Conservation (phyloP, 2,113 vertebrate species). For the Takifugu bimaculatus region DNA sequence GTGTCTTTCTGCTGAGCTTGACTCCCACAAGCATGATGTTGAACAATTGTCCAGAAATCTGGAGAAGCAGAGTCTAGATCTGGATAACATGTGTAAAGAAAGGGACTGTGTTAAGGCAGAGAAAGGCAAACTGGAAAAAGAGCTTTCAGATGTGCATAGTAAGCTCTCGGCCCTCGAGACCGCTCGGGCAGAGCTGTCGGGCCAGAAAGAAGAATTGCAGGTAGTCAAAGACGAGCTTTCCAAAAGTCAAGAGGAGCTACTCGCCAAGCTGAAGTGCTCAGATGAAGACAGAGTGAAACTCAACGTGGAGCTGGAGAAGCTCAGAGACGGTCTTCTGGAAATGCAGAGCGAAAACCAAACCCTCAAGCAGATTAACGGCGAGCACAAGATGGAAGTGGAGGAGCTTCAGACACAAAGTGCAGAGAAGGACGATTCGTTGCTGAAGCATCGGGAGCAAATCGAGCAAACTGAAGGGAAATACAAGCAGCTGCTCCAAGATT, state of each 20-base stretch:
- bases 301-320: slow-evolving; percentile 60
- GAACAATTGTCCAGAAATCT: slow-evolving; percentile 85
- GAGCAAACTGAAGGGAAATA: slow-evolving; percentile 62
- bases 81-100: slow-evolving; percentile 79
- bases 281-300: slow-evolving; percentile 65
- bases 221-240: slow-evolving; percentile 66
- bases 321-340: slow-evolving; percentile 69
- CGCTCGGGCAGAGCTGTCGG: slow-evolving; percentile 70
- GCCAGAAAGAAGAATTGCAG: slow-evolving; percentile 73
- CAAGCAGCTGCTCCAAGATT: slow-evolving; percentile 75
- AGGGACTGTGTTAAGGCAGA: slow-evolving; percentile 76
- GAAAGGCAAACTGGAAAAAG: slow-evolving; percentile 75
- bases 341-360: slow-evolving; percentile 66
- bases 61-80: slow-evolving; percentile 83
- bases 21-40: slow-evolving; percentile 85
- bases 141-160: slow-evolving; percentile 74
- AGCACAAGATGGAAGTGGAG: slow-evolving; percentile 62
- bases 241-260: slow-evolving; percentile 72
- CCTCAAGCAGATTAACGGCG: slow-evolving; percentile 55
- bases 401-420: slow-evolving; percentile 69
- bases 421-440: slow-evolving; percentile 47
- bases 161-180: slow-evolving; percentile 69
- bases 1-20: slow-evolving; percentile 91
- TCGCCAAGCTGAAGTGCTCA: slow-evolving; percentile 61
- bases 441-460: slow-evolving; percentile 66